phyloP scores from a whole-genome alignment of 2,113 vertebrate genomes.

The Brienomyrus brachyistius region DNA sequence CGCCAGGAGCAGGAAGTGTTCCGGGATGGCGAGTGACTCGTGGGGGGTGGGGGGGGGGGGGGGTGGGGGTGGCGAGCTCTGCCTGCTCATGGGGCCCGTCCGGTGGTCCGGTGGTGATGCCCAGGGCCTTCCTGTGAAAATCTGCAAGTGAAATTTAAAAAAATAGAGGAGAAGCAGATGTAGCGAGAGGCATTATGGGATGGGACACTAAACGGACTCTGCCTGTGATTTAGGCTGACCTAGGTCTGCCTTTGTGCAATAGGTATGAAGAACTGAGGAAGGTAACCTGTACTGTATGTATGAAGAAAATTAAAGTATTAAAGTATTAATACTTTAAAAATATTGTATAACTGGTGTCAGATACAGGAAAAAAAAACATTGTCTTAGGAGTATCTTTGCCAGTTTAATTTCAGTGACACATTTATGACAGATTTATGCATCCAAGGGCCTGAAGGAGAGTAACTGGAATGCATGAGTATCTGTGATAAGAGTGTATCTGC shows the following conservation, averaged over 20 bases:
- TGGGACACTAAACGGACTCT: neutral
- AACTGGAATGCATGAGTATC: no score
- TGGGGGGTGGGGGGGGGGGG: neutral
- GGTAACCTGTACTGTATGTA: neutral
- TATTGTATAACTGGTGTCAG: neutral
- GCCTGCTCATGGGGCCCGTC: neutral
- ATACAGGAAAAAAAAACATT: neutral
- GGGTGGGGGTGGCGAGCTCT: neutral
- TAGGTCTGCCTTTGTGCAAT: neutral
- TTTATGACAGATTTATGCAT: neutral
- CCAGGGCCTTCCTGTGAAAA: neutral
- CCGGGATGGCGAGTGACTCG: neutral
- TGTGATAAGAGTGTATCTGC: neutral
- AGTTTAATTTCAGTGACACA: neutral
- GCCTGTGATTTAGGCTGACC: neutral
- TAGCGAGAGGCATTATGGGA: neutral
- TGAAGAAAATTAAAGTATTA: neutral
- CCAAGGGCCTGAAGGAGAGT: neutral
- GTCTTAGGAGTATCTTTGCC: neutral
- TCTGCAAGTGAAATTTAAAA: neutral
- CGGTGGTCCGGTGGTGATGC: neutral
- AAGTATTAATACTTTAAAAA: neutral
- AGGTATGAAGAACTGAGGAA: neutral
- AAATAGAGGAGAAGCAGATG: neutral
- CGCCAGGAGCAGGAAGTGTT: neutral